These are phyloP conservation scores for Aporophyla nigra DNA, from an alignment of 2,888 invertebrate species.

Conservation along the genomic window DNA sequence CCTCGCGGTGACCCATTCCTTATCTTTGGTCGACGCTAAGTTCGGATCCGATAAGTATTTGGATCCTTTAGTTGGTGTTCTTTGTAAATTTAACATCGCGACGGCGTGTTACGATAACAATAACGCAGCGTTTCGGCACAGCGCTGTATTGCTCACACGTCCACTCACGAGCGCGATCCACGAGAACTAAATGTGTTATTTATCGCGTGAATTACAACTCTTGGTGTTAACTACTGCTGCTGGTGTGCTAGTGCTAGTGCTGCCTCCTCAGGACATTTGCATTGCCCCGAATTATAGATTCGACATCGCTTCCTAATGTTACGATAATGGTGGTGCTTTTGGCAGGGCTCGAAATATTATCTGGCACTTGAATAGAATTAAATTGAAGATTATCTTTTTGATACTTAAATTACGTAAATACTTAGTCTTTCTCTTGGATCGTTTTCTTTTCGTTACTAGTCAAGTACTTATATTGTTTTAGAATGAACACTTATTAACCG, in stretches of 20 bases:
- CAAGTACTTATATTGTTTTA: background rate
- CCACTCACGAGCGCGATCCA: too few species aligned
- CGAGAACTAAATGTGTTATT: too few species aligned
- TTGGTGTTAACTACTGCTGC: conserved; percentile 76
- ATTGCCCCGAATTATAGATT: conserved; percentile 70
- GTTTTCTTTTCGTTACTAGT: too few species aligned
- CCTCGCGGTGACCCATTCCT: too few species aligned
- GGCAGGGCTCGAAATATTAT: conserved; percentile 32
- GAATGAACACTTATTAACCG: background rate
- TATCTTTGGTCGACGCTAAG: too few species aligned
- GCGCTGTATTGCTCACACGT: too few species aligned
- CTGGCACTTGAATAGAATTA: conserved; percentile 12
- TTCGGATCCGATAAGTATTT: too few species aligned
- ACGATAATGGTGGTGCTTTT: conserved; percentile 56
- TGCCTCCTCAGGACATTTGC: conserved; percentile 67
- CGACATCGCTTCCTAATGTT: conserved; percentile 58
- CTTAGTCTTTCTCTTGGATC: background rate
- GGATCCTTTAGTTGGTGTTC: too few species aligned
- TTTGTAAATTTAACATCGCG: too few species aligned
- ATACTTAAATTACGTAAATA: background rate
- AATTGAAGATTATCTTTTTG: background rate
- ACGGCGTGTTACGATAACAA: too few species aligned
- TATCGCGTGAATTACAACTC: conserved; percentile 85
- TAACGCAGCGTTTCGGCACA: too few species aligned
- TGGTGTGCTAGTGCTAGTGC: conserved; percentile 56